Conservation (phyloP, 1,140 invertebrate genomes). For the Drosophila trapezifrons region DNA sequence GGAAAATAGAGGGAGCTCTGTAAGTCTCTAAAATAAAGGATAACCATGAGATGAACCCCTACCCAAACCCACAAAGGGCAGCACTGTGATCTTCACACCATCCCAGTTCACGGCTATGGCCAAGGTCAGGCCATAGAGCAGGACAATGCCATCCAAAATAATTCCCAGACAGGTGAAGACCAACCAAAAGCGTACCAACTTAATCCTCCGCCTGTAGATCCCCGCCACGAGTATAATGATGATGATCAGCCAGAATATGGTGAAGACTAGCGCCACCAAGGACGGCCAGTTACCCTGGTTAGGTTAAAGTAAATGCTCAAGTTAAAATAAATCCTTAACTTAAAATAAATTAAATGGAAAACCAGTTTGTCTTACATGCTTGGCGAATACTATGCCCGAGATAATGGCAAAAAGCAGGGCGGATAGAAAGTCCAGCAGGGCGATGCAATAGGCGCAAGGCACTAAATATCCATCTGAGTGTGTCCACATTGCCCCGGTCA, state of each 20-base stretch:
- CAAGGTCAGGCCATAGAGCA: conserved; percentile 61
- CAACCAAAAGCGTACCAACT: conserved; percentile 59
- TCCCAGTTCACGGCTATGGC: conserved; percentile 63
- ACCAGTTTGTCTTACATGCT: too few species aligned
- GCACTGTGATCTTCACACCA: conserved; percentile 55
- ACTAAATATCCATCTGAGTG: conserved; percentile 64
- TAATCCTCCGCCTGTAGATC: conserved; percentile 34
- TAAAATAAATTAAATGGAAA: too few species aligned
- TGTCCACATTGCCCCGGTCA: conserved; percentile 32
- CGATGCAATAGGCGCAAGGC: conserved; percentile 67
- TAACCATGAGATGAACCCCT: background rate
- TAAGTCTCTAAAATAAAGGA: too few species aligned
- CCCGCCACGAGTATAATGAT: conserved; percentile 44
- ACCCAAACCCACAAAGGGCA: conserved; percentile 67
- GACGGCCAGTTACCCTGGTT: conserved; percentile 50
- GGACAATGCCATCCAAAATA: conserved; percentile 50
- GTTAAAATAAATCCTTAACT: too few species aligned
- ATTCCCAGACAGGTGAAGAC: conserved; percentile 66
- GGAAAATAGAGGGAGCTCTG: fast-evolving
- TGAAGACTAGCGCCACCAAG: conserved; percentile 53
- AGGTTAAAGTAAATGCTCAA: background rate
- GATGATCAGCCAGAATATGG: conserved; percentile 54
- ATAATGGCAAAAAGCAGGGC: conserved; percentile 64
- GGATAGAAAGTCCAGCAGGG: conserved; percentile 60
- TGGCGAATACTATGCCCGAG: conserved; percentile 48